Evolutionary conservation across 2,113 vertebrate genomes (phyloP), one percentile per base, ranked within the genome.

Genomic region (Erythrocercus mccallii): DNA sequence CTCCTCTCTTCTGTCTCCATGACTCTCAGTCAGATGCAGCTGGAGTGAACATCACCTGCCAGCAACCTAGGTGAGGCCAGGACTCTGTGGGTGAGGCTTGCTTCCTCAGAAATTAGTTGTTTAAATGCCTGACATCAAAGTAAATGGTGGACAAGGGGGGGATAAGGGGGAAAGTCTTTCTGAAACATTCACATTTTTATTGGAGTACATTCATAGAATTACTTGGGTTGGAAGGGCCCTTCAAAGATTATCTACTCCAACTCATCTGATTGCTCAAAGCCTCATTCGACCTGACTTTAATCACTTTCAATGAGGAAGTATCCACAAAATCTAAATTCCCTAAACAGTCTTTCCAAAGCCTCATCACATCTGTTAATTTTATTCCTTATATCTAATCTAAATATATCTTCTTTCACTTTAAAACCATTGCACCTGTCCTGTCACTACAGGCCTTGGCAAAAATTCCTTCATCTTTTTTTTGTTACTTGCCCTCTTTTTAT

Each of bases 401-500:
- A 60, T n/a, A 40, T 51, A 33, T 15, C 9, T 30, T 38, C 14
- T 53, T 77, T 71, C 19, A 18, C 16, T 48, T 80, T 76, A 84
- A 87, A 92, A 53, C 4, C 22, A 21, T 40, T 50, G 14, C 3
- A 31, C 10, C 18, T 74, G 3, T 71, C 7, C 30, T 57, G 13
- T 53, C 51, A 35, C 28, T 76, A 25, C 4, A 45, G 27, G 13
- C 6, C 19, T 28, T 9, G 3, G 13, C 17, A 89, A 74, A 74
- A 61, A 64, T 31, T 16, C 4, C 17, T 66, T 47, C 1, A 3
- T n/a, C 12, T 28, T 19, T 53, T 80, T 33, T 57, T 54, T 54
- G 5, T 72, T 60, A 28, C 1, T 3, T 53, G 1, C 2, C 11
- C 4, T 24, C 4, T 47, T 42, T 66, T 45, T 31, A 16, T 16